These are phyloP conservation scores for Perizoma flavofasciatum DNA, from an alignment of 2,888 invertebrate species.

Conservation along the genomic window DNA sequence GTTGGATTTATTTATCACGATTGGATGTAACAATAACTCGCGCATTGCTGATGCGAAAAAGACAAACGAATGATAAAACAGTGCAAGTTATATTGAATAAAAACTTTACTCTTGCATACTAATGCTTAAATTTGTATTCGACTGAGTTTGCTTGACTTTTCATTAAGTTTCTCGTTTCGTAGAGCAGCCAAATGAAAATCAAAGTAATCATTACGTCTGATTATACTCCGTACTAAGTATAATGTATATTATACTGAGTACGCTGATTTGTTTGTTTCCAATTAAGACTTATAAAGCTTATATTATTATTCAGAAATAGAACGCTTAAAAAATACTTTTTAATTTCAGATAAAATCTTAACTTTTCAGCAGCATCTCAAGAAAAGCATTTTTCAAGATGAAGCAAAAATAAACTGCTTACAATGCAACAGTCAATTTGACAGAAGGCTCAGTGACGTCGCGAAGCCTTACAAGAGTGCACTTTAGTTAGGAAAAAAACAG, in stretches of 20 bases:
- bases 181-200: conserved; percentile 72
- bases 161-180: conserved; percentile 77
- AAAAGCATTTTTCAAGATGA: conserved; percentile 60
- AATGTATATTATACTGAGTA: too few species aligned
- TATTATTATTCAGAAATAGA: conserved; percentile 2
- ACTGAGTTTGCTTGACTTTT: conserved; percentile 80
- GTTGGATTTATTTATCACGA: conserved; percentile 50
- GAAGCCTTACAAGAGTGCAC: conserved; percentile 69
- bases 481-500: conserved; percentile 70
- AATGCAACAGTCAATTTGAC: conserved; percentile 73
- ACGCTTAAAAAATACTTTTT: conserved; percentile 14
- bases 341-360: conserved; percentile 42
- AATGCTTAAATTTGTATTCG: conserved; percentile 81
- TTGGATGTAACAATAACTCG: conserved; percentile 61
- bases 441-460: conserved; percentile 57
- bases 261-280: conserved; percentile 37
- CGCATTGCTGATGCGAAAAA: conserved; percentile 69
- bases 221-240: conserved; percentile 67
- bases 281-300: conserved; percentile 19
- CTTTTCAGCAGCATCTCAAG: conserved; percentile 48
- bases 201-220: conserved; percentile 78
- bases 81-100: conserved; percentile 80
- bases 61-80: conserved; percentile 75
- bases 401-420: conserved; percentile 73
- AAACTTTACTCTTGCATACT: conserved; percentile 82